phyloP scores from a whole-genome alignment of 2,797 vertebrate genomes.

The Chaenodraco wilsoni region DNA sequence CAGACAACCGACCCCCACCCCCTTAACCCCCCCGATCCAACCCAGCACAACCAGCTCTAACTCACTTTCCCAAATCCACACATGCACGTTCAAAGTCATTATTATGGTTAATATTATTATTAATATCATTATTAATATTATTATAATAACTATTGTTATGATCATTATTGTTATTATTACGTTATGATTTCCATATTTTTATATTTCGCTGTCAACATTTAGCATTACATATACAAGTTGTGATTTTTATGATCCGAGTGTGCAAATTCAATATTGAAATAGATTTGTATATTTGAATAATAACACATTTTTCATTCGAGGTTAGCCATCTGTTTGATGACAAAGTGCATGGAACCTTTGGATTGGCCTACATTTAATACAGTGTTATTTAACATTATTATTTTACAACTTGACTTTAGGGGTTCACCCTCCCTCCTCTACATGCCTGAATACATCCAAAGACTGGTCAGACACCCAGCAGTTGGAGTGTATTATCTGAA shows the following conservation, averaged over 20 bases:
- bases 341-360: not conserved
- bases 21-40: not conserved
- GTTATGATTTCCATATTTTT: not conserved
- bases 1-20: constrained; percentile 57
- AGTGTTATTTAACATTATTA: not conserved
- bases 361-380: not conserved
- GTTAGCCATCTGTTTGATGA: not conserved
- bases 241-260: not conserved
- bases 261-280: not conserved
- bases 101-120: constrained; percentile 10
- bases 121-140: constrained; percentile 16
- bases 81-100: not conserved
- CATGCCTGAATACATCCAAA: not conserved
- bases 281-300: not conserved
- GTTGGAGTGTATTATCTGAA: constrained; percentile 34
- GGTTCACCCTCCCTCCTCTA: not conserved
- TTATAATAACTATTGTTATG: not conserved
- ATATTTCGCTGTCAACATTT: not conserved
- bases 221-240: not conserved
- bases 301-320: not conserved
- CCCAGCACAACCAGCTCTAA: constrained; percentile 17
- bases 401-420: constrained; percentile 4
- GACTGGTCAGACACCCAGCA: constrained; percentile 23
- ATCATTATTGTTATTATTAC: not conserved
- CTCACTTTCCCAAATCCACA: constrained; percentile 71